Conservation (phyloP, 2,797 vertebrate genomes). For the Dromococcyx pavoninus region DNA sequence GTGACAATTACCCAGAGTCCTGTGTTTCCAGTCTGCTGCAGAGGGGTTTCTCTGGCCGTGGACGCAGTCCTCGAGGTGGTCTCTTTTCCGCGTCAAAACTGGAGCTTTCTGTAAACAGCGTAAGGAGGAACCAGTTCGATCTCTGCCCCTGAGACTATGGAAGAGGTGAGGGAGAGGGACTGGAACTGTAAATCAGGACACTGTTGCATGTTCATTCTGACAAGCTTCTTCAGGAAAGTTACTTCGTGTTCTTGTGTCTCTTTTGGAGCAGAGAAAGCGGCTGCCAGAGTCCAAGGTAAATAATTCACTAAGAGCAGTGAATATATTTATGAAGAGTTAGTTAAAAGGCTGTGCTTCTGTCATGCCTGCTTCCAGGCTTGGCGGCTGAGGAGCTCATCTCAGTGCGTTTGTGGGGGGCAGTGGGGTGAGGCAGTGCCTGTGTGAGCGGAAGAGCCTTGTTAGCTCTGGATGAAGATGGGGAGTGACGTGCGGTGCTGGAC, state of each 20-base stretch:
- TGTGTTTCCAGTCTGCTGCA: not conserved
- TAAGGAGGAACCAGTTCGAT: not conserved
- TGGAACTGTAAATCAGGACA: conserved; percentile 27
- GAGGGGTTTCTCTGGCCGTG: not conserved
- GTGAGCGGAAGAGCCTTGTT: not conserved
- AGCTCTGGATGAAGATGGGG: conserved; percentile 7
- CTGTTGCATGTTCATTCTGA: not conserved
- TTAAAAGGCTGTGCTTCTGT: conserved; percentile 45
- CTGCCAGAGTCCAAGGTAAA: conserved; percentile 38
- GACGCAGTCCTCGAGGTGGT: not conserved
- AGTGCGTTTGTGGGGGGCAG: conserved; percentile 9
- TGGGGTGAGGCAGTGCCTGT: conserved; percentile 19
- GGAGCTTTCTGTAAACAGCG: not conserved
- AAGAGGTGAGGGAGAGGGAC: not conserved
- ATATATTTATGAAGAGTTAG: conserved; percentile 47
- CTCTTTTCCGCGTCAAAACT: not conserved
- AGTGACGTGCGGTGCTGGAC: not conserved
- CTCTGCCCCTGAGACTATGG: not conserved
- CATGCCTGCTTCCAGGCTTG: conserved; percentile 23
- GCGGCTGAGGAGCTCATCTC: conserved; percentile 41
- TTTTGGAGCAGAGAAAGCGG: conserved; percentile 18
- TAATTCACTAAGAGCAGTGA: conserved; percentile 31
- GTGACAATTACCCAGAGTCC: not conserved
- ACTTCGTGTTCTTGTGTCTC: not conserved
- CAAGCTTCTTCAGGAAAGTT: not conserved